These are phyloP conservation scores for Ariopsis seemanni DNA, from an alignment of 2,113 vertebrate genomes.

Conservation along the genomic window DNA sequence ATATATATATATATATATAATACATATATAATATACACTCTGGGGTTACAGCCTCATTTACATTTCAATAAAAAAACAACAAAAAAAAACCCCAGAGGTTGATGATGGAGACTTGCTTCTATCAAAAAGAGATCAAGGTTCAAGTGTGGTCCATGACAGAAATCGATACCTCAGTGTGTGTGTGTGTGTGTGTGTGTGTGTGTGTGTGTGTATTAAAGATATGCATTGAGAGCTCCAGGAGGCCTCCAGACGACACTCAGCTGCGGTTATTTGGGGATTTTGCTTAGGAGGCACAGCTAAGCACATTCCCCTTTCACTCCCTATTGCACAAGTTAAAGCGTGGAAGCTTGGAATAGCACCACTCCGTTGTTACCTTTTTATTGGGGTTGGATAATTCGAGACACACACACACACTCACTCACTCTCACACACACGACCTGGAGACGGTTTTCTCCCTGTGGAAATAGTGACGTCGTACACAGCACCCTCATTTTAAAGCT, in stretches of 20 bases:
- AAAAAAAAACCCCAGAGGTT: background rate
- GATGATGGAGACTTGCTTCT: background rate
- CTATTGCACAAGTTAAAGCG: conserved; percentile 66
- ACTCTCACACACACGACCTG: conserved; percentile 38
- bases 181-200: background rate
- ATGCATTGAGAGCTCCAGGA: background rate
- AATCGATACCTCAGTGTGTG: background rate
- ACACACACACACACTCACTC: conserved; percentile 38
- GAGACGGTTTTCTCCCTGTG: conserved; percentile 47
- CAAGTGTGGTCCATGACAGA: background rate
- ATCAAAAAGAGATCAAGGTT: conserved; percentile 8
- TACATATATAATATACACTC: background rate
- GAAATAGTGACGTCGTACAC: conserved; percentile 49
- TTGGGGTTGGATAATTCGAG: conserved; percentile 73
- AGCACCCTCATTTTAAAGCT: conserved; percentile 30
- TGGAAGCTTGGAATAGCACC: conserved; percentile 69
- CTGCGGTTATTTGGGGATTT: conserved; percentile 64
- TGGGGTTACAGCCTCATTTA: background rate
- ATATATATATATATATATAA: too few species aligned
- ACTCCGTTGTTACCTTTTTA: conserved; percentile 74
- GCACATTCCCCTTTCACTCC: conserved; percentile 67
- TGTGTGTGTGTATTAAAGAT: background rate
- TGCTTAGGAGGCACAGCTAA: conserved; percentile 76
- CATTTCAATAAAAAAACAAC: background rate
- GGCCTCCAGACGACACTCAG: conserved; percentile 55